Evolutionary conservation across 2,888 invertebrate genomes (phyloP).

Genomic region (Himalopsyche anomala): DNA sequence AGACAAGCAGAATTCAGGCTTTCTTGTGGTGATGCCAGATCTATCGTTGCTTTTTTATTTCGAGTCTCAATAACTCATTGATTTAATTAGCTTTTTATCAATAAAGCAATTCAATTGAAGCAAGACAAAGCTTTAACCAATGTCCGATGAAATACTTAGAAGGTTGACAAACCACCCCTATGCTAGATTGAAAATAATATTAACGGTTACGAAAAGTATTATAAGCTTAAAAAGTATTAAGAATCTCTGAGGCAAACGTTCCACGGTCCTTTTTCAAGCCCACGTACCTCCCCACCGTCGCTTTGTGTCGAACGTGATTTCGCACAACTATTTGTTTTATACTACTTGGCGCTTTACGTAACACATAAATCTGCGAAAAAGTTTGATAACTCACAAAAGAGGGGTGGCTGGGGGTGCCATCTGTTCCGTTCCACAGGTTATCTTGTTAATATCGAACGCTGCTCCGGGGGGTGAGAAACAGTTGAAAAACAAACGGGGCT

Average conservation of each 20-base stretch:
- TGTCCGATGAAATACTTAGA: no score
- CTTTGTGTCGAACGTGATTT: slow-evolving; percentile 49
- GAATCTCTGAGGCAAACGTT: slow-evolving; percentile 12
- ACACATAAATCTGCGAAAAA: slow-evolving; percentile 52
- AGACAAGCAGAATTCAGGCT: no score
- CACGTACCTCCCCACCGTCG: slow-evolving; percentile 18
- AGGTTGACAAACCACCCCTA: no score
- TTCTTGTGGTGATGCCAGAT: no score
- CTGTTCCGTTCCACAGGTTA: slow-evolving; percentile 33
- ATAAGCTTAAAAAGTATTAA: not conserved
- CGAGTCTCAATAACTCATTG: no score
- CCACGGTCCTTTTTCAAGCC: not conserved
- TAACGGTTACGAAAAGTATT: not conserved
- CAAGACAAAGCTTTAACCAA: no score
- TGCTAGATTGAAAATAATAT: not conserved
- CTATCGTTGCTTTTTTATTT: no score
- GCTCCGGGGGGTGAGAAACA: not conserved
- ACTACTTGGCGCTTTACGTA: slow-evolving; percentile 39
- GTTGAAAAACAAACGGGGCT: slow-evolving; percentile 15
- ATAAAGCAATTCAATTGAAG: no score
- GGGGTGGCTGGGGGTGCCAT: slow-evolving; percentile 5
- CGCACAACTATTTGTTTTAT: slow-evolving; percentile 53
- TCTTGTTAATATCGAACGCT: slow-evolving; percentile 14
- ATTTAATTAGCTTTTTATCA: no score
- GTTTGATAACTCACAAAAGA: slow-evolving; percentile 1